These are phyloP conservation scores for Leptopilina clavipes DNA, from an alignment of 1,140 invertebrate genomes.

Conservation along the genomic window DNA sequence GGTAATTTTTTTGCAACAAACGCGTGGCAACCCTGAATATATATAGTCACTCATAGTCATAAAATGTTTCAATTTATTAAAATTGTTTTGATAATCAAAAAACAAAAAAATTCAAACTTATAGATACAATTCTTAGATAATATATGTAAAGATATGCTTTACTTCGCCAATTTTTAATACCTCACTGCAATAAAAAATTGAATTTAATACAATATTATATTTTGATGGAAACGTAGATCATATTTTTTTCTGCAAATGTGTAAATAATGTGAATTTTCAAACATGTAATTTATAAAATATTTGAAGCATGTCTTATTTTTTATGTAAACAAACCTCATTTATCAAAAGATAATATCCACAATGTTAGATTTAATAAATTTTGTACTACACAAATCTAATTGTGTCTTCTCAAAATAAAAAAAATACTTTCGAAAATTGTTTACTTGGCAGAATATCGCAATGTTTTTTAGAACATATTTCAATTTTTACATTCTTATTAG, in stretches of 20 bases:
- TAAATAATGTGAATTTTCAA: conserved; percentile 62
- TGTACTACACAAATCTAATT: background rate
- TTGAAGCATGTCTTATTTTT: conserved; percentile 52
- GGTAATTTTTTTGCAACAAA: too few species aligned
- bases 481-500: too few species aligned
- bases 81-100: too few species aligned
- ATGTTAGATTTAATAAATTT: conserved; percentile 23
- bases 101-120: background rate
- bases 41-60: conserved; percentile 34
- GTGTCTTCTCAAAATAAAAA: too few species aligned
- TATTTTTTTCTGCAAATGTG: conserved; percentile 55
- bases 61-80: conserved; percentile 20
- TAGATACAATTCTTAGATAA: background rate
- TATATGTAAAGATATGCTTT: background rate
- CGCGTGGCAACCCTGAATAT: too few species aligned
- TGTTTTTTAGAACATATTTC: too few species aligned
- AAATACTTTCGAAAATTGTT: too few species aligned
- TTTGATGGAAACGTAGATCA: conserved; percentile 29
- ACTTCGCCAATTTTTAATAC: conserved; percentile 33
- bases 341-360: background rate
- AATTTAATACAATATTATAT: background rate
- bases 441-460: too few species aligned
- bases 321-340: conserved; percentile 45
- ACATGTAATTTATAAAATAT: conserved; percentile 51
- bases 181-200: background rate